Conservation (phyloP, 2,888 invertebrate genomes). For the Oeneis ivallda region DNA sequence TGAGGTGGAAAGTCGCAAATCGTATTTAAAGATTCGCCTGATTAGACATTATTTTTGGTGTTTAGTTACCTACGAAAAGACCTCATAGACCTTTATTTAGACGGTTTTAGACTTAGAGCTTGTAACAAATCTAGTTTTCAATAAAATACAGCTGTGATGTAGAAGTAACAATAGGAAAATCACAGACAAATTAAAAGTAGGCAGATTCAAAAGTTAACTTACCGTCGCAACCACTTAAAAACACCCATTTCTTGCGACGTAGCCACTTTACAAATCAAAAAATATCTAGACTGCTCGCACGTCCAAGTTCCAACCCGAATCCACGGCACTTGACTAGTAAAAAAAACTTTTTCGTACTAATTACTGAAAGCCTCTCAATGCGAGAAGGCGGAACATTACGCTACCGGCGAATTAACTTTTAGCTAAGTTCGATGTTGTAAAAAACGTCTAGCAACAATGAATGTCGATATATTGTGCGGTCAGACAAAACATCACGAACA, state of each 20-base stretch:
- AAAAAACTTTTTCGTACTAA: slow-evolving; percentile 55
- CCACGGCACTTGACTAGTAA: slow-evolving; percentile 32
- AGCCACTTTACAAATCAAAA: slow-evolving; percentile 59
- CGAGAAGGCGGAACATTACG: slow-evolving; percentile 64
- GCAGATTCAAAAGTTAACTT: slow-evolving; percentile 46
- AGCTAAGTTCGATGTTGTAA: slow-evolving; percentile 51
- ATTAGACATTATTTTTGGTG: not conserved
- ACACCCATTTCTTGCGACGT: slow-evolving; percentile 72
- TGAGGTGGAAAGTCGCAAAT: not conserved
- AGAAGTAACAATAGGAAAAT: not conserved
- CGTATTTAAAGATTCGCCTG: not conserved
- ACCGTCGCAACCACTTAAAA: slow-evolving; percentile 79
- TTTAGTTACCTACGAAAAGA: too few relatives aligned
- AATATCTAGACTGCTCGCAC: slow-evolving; percentile 38
- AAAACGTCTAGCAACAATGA: slow-evolving; percentile 78
- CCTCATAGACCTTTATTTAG: not conserved
- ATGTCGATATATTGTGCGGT: slow-evolving; percentile 78
- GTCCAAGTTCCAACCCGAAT: slow-evolving; percentile 23
- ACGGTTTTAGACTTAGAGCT: too few relatives aligned
- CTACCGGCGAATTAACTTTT: slow-evolving; percentile 59
- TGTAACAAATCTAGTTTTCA: not conserved
- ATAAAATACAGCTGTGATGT: not conserved
- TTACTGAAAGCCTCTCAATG: slow-evolving; percentile 54
- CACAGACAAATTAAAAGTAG: slow-evolving; percentile 5
- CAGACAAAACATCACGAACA: slow-evolving; percentile 79